Conservation (phyloP, 2,113 vertebrate species). For the Hydrolagus affinis region DNA sequence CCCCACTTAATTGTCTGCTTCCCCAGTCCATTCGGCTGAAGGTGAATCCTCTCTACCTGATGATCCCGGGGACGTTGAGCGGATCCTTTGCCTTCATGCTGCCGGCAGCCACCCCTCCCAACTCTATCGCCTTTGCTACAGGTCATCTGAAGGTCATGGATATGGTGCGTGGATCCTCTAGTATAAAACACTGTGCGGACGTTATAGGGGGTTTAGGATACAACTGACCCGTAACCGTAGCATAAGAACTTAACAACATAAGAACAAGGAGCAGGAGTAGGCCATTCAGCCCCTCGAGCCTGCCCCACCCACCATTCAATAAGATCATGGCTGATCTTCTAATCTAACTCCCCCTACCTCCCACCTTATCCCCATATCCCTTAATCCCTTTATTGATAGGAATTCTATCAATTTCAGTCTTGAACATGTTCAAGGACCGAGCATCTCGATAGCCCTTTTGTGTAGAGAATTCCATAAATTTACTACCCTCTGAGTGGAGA, state of each 20-base stretch:
- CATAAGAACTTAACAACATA: background rate
- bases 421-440: no score
- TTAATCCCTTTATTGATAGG: no score
- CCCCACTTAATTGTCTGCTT: background rate
- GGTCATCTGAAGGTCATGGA: conserved; percentile 92
- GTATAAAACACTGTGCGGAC: background rate
- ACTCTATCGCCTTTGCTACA: conserved; percentile 93
- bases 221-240: background rate
- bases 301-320: no score
- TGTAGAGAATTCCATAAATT: no score
- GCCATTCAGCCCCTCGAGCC: no score
- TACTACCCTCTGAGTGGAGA: no score
- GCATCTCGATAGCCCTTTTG: no score
- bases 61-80: conserved; percentile 82
- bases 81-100: conserved; percentile 95
- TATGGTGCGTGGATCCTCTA: conserved; percentile 65
- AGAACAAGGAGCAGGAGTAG: no score
- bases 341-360: no score
- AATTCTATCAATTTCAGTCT: no score
- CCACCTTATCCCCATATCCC: no score
- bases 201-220: background rate
- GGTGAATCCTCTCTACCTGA: conserved; percentile 86
- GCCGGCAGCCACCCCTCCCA: conserved; percentile 89
- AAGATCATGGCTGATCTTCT: no score
- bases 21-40: conserved; percentile 69